Evolutionary conservation across 2,113 vertebrate species (phyloP).

Genomic region (Stomatorhinus ivindoensis): DNA sequence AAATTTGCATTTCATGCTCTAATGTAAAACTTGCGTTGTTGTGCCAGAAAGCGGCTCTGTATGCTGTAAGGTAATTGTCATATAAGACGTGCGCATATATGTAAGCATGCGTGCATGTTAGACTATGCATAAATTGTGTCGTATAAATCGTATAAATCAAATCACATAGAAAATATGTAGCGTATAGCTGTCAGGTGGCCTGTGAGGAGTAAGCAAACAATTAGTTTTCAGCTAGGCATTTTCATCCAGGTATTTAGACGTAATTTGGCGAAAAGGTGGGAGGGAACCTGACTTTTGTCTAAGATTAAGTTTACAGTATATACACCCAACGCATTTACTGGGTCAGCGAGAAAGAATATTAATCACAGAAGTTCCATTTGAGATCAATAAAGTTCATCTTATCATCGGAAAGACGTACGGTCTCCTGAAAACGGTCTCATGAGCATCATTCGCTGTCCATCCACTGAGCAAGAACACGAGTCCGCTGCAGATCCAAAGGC

Average conservation of each 20-base stretch:
- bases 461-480: not conserved
- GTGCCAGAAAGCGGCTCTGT: not conserved
- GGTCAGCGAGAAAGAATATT: not conserved
- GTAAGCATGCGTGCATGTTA: not conserved
- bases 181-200: not conserved
- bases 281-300: not conserved
- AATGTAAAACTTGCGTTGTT: constrained; percentile 33
- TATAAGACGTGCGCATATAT: no score
- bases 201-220: not conserved
- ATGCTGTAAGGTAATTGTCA: not conserved
- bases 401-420: not conserved
- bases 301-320: not conserved
- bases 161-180: not conserved
- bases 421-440: not conserved
- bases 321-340: not conserved
- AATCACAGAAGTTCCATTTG: not conserved
- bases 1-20: constrained; percentile 48
- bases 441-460: not conserved
- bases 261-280: not conserved
- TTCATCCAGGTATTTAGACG: not conserved
- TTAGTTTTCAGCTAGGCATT: not conserved
- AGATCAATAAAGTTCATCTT: not conserved
- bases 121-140: not conserved
- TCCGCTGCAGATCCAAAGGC: not conserved
- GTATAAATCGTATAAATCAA: not conserved